Evolutionary conservation across 1,140 invertebrate genomes (phyloP), one percentile per base, ranked within the genome.

Genomic region (Pseudoatta argentina): DNA sequence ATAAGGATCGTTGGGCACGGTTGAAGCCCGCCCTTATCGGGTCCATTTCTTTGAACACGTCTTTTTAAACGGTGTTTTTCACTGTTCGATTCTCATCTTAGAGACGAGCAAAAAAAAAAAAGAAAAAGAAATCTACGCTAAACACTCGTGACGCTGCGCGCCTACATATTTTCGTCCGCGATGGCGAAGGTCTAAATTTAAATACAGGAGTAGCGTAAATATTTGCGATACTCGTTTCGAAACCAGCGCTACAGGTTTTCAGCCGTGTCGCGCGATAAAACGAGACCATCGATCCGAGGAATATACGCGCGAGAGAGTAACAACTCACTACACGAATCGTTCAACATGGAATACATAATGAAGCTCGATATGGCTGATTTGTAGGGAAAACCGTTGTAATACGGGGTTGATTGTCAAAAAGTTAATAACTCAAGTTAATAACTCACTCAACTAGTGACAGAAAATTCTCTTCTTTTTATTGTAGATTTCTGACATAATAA

Each of bases 101-200:
- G 14, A 69, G 18, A 44, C 3, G 14, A 71, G 69, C 18, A 8
- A 12, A n/a, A 3, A n/a, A 3, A n/a, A 64, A 16, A 27, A 18
- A 7, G 8, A 66, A 39, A 61, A 75, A 82, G 4, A 59, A 72
- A 34, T 69, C 59, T 51, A 34, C 34, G 12, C 30, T 48, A 59
- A 71, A 78, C 48, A 34, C 53, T 71, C 24, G 55, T 48, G 72
- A 86, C 64, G 30, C 87, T 67, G 59, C 48, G 59, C 48, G 82
- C 87, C 67, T 79, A 89, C 86, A 72, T 59, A 27, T 89, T 69
- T 81, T 81, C 27, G 61, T 67, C 72, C 61, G 59, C 61, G 75
- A 78, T 18, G 75, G 51, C 55, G 87, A 86, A 69, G 75, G 61
- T 88, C 88, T 89, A 89, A 89, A 89, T 89, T 89, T 89, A 89